Evolutionary conservation across 1,140 invertebrate genomes (phyloP).

Genomic region (Dendroctonus ponderosae): DNA sequence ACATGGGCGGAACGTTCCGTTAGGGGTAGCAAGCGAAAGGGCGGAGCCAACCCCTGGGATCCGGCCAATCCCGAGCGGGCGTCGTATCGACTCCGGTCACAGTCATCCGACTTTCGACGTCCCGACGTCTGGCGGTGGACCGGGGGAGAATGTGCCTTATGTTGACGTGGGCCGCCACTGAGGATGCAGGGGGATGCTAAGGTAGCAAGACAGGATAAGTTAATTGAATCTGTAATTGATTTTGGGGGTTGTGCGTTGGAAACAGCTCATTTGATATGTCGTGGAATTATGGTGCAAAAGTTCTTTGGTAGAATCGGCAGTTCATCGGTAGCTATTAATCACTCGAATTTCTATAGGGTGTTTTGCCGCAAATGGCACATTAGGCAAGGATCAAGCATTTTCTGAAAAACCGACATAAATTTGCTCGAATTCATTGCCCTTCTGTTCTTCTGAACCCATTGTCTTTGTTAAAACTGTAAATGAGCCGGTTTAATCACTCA

Average conservation of each 20-base stretch:
- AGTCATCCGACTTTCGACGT: conserved; percentile 35
- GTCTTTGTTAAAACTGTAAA: too few relatives aligned
- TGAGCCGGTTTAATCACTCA: too few relatives aligned
- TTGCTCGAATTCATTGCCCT: too few relatives aligned
- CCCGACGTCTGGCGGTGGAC: conserved; percentile 28
- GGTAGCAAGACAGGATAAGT: conserved; percentile 29
- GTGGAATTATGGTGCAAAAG: not conserved
- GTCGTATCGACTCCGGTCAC: conserved; percentile 29
- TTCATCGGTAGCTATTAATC: too few relatives aligned
- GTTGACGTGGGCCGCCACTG: conserved; percentile 1
- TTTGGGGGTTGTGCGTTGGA: conserved; percentile 19
- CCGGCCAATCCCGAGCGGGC: conserved; percentile 15
- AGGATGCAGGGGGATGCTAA: conserved; percentile 9
- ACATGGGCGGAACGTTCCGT: conserved; percentile 30
- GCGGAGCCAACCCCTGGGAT: conserved; percentile 18
- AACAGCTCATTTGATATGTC: not conserved
- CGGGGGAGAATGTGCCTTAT: conserved; percentile 20
- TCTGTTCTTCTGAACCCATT: too few relatives aligned
- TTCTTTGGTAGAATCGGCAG: too few relatives aligned
- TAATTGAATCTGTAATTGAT: conserved; percentile 38
- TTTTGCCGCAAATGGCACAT: too few relatives aligned
- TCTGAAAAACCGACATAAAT: too few relatives aligned
- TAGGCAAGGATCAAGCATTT: too few relatives aligned
- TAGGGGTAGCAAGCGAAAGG: conserved; percentile 7
- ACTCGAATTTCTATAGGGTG: too few relatives aligned